Evolutionary conservation across 1,140 invertebrate species (phyloP).

Genomic region (Ericerus pela): DNA sequence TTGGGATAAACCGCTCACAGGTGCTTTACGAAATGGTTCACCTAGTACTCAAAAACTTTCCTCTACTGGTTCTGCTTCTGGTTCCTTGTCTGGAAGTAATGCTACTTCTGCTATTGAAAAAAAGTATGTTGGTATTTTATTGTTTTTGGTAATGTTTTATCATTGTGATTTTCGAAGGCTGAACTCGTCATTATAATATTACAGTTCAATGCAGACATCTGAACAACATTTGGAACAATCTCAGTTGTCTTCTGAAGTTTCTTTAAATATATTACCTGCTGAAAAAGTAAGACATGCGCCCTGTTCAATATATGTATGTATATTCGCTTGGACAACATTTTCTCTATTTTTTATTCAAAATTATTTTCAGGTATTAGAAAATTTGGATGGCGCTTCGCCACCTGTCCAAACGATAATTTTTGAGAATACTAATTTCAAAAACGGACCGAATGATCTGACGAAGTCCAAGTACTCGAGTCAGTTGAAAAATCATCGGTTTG

Average conservation of each 20-base stretch:
- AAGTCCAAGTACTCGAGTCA: slow-evolving; percentile 37
- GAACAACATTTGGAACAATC: slow-evolving; percentile 3
- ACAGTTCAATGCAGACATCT: slow-evolving; percentile 13
- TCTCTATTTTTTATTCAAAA: slow-evolving; percentile 16
- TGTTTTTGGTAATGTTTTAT: no score
- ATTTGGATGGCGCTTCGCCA: slow-evolving; percentile 53
- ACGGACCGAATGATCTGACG: slow-evolving; percentile 36
- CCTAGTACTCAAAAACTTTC: slow-evolving; percentile 24
- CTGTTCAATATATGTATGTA: neutral
- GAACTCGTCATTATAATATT: neutral
- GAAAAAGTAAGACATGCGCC: neutral
- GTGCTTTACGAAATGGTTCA: slow-evolving; percentile 40
- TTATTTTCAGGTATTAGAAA: slow-evolving; percentile 37
- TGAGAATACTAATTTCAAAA: slow-evolving; percentile 80
- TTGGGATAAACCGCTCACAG: slow-evolving; percentile 69
- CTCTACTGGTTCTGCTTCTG: no score
- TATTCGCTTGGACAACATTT: slow-evolving; percentile 2
- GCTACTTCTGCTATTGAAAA: no score
- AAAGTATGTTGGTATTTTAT: no score
- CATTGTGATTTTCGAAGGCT: no score
- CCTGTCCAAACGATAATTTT: slow-evolving; percentile 80
- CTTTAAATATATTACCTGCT: slow-evolving; percentile 4
- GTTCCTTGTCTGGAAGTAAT: no score
- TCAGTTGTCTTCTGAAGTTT: neutral
- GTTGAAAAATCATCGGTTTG: slow-evolving; percentile 30